A percentile compares a stretch with the other conserved stretches of the same genome.
Evolutionary conservation across 2,888 invertebrate genomes (phyloP).

Genomic region (Lasioglossum malachurum): DNA sequence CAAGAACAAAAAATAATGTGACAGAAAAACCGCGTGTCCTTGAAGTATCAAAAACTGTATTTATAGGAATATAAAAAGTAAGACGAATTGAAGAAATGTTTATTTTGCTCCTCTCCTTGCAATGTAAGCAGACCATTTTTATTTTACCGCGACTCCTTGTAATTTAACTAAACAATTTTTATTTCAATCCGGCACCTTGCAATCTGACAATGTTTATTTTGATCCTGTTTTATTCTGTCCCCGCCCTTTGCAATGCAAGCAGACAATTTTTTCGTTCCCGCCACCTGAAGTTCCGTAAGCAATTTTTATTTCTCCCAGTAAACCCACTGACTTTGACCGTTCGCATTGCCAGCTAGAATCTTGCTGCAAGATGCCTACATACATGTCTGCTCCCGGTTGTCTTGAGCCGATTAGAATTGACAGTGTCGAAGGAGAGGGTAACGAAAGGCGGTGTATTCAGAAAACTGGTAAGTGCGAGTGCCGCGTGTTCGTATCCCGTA

Average conservation of each 20-base stretch:
- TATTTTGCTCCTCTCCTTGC: too few species aligned
- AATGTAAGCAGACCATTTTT: background rate
- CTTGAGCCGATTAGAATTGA: background rate
- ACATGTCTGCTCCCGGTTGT: background rate
- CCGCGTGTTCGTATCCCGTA: slow-evolving; percentile 14
- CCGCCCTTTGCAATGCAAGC: background rate
- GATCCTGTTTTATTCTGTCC: too few species aligned
- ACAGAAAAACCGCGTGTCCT: background rate
- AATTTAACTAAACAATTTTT: too few species aligned
- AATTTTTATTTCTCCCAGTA: background rate
- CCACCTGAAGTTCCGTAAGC: background rate
- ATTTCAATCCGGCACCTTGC: too few species aligned
- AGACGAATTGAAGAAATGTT: too few species aligned
- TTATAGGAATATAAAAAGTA: background rate
- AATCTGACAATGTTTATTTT: too few species aligned
- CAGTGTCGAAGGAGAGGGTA: background rate
- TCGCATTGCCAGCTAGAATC: background rate
- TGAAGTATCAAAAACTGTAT: background rate
- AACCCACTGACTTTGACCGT: background rate
- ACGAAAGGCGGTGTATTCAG: slow-evolving; percentile 11
- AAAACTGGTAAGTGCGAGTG: slow-evolving; percentile 15
- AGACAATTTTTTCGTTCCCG: background rate
- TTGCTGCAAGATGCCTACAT: background rate
- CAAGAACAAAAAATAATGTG: background rate
- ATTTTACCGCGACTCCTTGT: too few species aligned